Evolutionary conservation across 92 coral and sea anemone genomes (phyloP).

Genomic region (Porites cylindrica): DNA sequence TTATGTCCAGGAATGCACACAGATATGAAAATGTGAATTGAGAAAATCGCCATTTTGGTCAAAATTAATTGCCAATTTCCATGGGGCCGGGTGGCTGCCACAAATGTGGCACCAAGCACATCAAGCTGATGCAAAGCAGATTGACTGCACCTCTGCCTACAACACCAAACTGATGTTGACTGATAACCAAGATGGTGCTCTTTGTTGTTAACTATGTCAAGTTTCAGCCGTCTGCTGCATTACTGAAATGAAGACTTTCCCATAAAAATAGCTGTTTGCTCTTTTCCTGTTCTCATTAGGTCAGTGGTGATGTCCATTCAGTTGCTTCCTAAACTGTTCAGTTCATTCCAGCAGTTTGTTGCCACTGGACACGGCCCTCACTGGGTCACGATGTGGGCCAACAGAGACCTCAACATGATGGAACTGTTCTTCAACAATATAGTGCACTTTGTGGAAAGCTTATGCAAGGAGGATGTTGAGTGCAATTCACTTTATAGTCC

Average conservation of each 20-base stretch:
- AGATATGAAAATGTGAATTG: too few species aligned
- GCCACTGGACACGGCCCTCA: constrained; percentile 88
- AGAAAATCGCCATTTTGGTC: too few species aligned
- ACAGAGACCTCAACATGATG: constrained; percentile 90
- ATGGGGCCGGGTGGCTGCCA: too few species aligned
- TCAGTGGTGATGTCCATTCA: constrained; percentile 97
- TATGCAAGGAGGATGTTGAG: constrained; percentile 30
- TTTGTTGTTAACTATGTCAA: too few species aligned
- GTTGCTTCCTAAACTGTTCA: constrained; percentile 92
- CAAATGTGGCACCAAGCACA: too few species aligned
- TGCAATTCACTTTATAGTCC: constrained; percentile 80
- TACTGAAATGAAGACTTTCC: background rate
- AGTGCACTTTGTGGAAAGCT: constrained; percentile 72
- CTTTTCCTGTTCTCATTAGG: constrained; percentile 51
- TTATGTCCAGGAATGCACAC: too few species aligned
- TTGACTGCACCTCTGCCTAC: too few species aligned
- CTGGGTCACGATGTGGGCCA: constrained; percentile 94
- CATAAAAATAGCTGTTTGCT: background rate
- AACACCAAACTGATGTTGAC: too few species aligned
- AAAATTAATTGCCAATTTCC: too few species aligned
- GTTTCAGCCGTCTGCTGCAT: too few species aligned
- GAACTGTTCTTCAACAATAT: constrained; percentile 86
- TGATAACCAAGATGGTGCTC: too few species aligned
- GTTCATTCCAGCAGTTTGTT: constrained; percentile 95
- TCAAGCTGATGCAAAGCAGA: too few species aligned